Evolutionary conservation across 2,113 vertebrate genomes (phyloP), one percentile per base, ranked within the genome.

Genomic region (Tragelaphus strepsiceros): DNA sequence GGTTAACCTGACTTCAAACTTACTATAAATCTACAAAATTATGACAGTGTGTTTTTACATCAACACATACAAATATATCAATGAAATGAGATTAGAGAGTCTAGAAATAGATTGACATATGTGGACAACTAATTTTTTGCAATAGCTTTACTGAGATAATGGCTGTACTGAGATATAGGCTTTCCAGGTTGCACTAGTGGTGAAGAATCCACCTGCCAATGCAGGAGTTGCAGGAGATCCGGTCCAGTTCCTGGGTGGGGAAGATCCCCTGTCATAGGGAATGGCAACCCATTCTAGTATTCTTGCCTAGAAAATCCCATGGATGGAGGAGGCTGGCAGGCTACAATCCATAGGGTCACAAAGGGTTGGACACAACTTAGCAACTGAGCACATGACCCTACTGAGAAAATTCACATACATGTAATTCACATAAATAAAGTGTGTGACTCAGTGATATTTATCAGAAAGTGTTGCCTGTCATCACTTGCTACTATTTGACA

Each of bases 251-350:
- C 67, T 39, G 19, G 19, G 4, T 71, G n/a, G 67, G 67, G n/a
- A 39, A 39, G 67, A 71, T 22, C 19, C 19, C 67, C 10, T 71
- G 67, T n/a, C 67, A 71, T 6, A 71, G n/a, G n/a, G 67, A 22
- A 39, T 71, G n/a, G n/a, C n/a, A 71, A 6, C 10, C 11, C 67
- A 35, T 19, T 22, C n/a, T 0, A 0, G n/a, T 39, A 12, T 39
- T 22, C 19, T 71, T 71, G 67, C 19, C 67, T 22, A 71, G 67
- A 71, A 5, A 22, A 71, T 22, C n/a, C n/a, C n/a, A 22, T 71
- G 19, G n/a, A 71, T 5, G 39, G 67, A 71, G 10, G 67, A 71
- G n/a, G 19, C n/a, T 39, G 19, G n/a, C n/a, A 22, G n/a, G 19
- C 19, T 71, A 22, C 19, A 39, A n/a, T 71, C 67, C n/a, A 39